Percentiles rank a stretch among this genome's conserved stretches.
These are phyloP conservation scores for Irena cyanogastra DNA, from an alignment of 2,113 vertebrate genomes.

Conservation along the genomic window DNA sequence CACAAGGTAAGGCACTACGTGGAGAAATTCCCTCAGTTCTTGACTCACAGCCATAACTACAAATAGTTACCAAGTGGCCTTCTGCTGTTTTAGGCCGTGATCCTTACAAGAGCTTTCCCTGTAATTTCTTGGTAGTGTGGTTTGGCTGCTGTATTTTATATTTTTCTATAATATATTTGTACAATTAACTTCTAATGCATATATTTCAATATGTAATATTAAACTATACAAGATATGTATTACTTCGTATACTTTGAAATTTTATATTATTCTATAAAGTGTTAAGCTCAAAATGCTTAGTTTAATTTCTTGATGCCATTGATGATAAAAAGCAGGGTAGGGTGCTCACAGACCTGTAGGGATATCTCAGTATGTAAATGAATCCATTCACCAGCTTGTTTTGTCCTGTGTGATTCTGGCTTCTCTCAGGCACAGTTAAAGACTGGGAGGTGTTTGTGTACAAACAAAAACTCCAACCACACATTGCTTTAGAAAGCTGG, in stretches of 20 bases:
- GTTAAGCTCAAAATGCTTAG: neutral
- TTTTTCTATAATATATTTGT: neutral
- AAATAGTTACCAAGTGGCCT: neutral
- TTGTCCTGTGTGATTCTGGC: neutral
- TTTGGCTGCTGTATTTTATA: neutral
- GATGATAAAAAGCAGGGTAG: neutral
- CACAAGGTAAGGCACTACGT: neutral
- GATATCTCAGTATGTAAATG: neutral
- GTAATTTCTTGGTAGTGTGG: neutral
- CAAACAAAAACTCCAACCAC: no score
- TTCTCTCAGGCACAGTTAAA: neutral
- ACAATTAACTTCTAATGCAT: neutral
- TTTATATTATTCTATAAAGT: neutral
- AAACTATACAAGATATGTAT: neutral
- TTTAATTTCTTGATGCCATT: neutral
- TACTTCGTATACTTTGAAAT: no score
- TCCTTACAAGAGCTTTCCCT: neutral
- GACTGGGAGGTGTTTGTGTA: neutral
- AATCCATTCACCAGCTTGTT: neutral
- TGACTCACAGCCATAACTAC: neutral
- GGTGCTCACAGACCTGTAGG: neutral
- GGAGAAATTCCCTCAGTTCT: neutral
- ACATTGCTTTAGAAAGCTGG: neutral
- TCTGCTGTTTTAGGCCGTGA: neutral
- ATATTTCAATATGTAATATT: no score